A percentile compares a stretch with the other conserved stretches of the same genome.
These are phyloP conservation scores for Bolborhynchus lineola DNA, from an alignment of 2,113 vertebrate genomes.

Conservation along the genomic window DNA sequence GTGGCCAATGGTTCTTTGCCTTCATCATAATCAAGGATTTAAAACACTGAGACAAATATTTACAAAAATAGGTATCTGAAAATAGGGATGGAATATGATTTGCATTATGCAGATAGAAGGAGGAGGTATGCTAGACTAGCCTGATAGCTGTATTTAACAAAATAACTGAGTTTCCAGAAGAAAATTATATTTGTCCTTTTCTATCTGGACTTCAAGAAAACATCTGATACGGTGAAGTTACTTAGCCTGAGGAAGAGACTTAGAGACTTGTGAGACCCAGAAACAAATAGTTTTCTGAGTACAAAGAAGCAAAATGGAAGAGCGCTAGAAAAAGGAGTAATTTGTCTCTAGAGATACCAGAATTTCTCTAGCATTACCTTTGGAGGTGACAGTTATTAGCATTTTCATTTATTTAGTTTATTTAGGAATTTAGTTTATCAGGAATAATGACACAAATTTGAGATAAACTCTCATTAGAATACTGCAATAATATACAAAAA, in stretches of 20 bases:
- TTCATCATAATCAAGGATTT: background rate
- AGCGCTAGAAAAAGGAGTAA: background rate
- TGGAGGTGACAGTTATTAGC: background rate
- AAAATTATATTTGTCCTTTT: background rate
- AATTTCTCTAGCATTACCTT: background rate
- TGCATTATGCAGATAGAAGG: background rate
- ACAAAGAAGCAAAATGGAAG: background rate
- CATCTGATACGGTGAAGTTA: background rate
- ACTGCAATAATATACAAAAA: background rate
- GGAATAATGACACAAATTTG: background rate
- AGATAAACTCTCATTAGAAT: background rate
- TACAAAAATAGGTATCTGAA: background rate
- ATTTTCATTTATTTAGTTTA: background rate
- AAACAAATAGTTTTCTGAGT: background rate
- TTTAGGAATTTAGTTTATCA: background rate
- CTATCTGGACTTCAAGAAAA: background rate
- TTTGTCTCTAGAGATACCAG: background rate
- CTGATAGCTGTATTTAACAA: background rate
- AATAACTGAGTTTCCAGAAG: background rate
- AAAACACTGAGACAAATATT: background rate
- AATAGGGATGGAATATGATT: background rate
- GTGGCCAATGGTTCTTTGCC: background rate
- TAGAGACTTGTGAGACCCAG: background rate
- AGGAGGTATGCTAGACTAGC: background rate
- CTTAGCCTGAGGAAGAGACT: background rate